A percentile compares a stretch with the other conserved stretches of the same genome.
phyloP scores from a whole-genome alignment of 2,888 invertebrate genomes.

The Macrostomum cliftonense region DNA sequence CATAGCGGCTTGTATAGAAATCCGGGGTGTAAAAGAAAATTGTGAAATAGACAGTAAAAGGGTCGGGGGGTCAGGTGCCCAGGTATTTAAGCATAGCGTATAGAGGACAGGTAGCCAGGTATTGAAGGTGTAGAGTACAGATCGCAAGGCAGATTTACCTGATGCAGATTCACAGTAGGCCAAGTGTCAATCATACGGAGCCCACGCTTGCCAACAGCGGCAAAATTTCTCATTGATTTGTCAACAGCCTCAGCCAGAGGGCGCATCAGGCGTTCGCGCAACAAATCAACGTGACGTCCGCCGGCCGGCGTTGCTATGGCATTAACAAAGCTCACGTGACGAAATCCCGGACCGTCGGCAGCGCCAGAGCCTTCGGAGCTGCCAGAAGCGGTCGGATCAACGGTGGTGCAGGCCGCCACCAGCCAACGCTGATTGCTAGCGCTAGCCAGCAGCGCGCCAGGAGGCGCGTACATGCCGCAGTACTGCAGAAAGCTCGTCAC shows the following conservation, averaged over 20 bases:
- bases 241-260: slow-evolving; percentile 63
- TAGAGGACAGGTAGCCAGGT: too few species aligned
- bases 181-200: slow-evolving; percentile 61
- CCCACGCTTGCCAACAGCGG: slow-evolving; percentile 46
- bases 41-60: too few species aligned
- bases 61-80: too few species aligned
- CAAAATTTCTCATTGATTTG: neutral
- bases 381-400: too few species aligned
- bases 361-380: slow-evolving; percentile 45
- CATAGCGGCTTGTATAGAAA: too few species aligned
- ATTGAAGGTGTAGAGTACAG: too few species aligned
- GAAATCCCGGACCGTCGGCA: slow-evolving; percentile 46
- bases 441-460: slow-evolving; percentile 47
- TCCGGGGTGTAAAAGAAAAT: too few species aligned
- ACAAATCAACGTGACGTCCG: slow-evolving; percentile 85
- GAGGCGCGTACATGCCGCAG: slow-evolving; percentile 62
- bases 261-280: slow-evolving; percentile 68
- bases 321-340: slow-evolving; percentile 96
- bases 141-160: slow-evolving; percentile 41
- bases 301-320: slow-evolving; percentile 96
- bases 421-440: slow-evolving; percentile 48
- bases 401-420: slow-evolving; percentile 95
- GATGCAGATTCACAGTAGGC: slow-evolving; percentile 70
- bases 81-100: too few species aligned
- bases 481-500: slow-evolving; percentile 84